phyloP scores from a whole-genome alignment of 1,140 invertebrate genomes.

The Brachionus angularis region DNA sequence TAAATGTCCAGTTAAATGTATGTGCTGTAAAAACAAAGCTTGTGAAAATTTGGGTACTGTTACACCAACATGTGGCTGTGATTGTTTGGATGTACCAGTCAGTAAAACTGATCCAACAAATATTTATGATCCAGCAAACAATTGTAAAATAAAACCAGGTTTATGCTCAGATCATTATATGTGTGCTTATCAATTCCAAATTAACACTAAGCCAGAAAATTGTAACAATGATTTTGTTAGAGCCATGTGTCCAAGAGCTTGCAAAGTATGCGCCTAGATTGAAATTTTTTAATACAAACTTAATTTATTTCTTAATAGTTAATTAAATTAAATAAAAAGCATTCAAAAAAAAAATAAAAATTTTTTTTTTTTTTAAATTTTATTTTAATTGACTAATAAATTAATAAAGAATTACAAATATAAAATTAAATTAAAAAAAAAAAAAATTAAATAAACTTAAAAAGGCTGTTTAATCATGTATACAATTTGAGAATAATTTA shows the following conservation, averaged over 20 bases:
- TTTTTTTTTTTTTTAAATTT: constrained; percentile 1
- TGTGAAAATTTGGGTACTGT: constrained; percentile 34
- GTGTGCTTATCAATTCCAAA: background rate
- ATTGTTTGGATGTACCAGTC: background rate
- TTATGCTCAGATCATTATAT: background rate
- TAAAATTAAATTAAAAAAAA: background rate
- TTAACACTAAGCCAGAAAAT: background rate
- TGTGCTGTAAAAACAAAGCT: constrained; percentile 15
- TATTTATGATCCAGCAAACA: background rate
- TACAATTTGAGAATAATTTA: constrained; percentile 20
- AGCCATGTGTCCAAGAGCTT: constrained; percentile 35
- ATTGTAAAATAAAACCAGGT: background rate
- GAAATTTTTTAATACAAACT: background rate
- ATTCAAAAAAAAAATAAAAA: no score
- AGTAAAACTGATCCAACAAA: background rate
- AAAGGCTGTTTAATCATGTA: background rate
- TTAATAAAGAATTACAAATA: no score
- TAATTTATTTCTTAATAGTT: background rate
- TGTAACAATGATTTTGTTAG: constrained; percentile 25
- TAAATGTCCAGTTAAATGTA: constrained; percentile 33
- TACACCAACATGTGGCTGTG: background rate
- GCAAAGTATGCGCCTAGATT: background rate
- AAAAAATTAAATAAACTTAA: background rate
- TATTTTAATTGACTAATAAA: background rate
- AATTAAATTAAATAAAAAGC: background rate